Conservation (phyloP, 1,140 invertebrate genomes). For the Papilio dardanus region DNA sequence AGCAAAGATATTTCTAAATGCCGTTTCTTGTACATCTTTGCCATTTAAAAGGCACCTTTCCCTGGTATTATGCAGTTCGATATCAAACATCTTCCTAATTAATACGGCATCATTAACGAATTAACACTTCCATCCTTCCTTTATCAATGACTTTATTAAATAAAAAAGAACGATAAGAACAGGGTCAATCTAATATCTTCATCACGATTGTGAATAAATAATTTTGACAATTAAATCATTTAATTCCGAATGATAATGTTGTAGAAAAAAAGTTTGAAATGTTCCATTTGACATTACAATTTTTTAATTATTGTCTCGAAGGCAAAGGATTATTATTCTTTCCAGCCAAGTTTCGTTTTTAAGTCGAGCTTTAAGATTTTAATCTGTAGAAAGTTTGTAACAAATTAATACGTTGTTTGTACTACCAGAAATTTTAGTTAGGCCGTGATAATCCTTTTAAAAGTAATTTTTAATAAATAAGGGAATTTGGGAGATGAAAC, state of each 20-base stretch:
- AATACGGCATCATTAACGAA: slow-evolving; percentile 31
- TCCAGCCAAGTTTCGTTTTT: slow-evolving; percentile 6
- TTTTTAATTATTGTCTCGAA: slow-evolving; percentile 7
- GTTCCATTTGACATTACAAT: background rate
- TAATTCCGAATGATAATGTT: slow-evolving; percentile 13
- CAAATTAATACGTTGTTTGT: slow-evolving; percentile 5
- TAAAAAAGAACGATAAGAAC: slow-evolving; percentile 11
- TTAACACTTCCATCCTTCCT: slow-evolving; percentile 24
- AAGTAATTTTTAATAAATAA: slow-evolving; percentile 47
- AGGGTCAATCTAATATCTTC: slow-evolving; percentile 49
- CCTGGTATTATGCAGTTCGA: slow-evolving; percentile 8
- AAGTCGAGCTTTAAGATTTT: slow-evolving; percentile 31
- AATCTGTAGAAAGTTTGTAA: slow-evolving; percentile 39
- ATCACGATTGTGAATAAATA: slow-evolving; percentile 59
- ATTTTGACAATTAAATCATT: slow-evolving; percentile 42
- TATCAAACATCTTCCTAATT: slow-evolving; percentile 31
- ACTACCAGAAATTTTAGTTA: slow-evolving; percentile 40
- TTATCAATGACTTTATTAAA: slow-evolving; percentile 27
- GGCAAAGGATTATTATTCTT: slow-evolving; percentile 13
- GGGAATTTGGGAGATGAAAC: slow-evolving; percentile 40
- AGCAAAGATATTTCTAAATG: slow-evolving; percentile 38
- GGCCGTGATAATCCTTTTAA: slow-evolving; percentile 57
- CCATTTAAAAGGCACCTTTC: slow-evolving; percentile 38
- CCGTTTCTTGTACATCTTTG: slow-evolving; percentile 34
- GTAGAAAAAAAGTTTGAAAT: background rate